phyloP scores from a whole-genome alignment of 2,797 vertebrate species.

The Platalea minor region DNA sequence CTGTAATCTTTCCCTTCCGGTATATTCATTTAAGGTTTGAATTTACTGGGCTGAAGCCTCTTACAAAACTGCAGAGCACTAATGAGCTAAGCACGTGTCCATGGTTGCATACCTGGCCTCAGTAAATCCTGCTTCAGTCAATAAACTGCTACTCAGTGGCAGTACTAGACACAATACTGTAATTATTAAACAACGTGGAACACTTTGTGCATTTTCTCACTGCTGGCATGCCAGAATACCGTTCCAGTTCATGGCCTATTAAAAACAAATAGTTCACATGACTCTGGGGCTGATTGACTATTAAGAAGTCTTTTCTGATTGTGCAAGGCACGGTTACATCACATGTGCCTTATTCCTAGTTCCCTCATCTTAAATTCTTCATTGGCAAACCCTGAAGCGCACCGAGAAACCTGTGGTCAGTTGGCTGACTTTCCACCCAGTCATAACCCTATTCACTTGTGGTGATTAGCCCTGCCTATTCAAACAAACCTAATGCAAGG shows the following conservation, averaged over 20 bases:
- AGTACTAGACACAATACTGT: slow-evolving; percentile 23
- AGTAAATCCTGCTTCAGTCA: slow-evolving; percentile 33
- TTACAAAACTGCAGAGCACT: not conserved
- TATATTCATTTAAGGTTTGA: not conserved
- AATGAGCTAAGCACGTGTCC: slow-evolving; percentile 16
- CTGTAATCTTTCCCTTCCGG: slow-evolving; percentile 16
- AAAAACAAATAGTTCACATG: slow-evolving; percentile 56
- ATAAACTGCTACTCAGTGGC: slow-evolving; percentile 23
- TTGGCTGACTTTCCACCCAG: not conserved
- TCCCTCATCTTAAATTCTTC: not conserved
- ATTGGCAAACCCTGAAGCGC: not conserved
- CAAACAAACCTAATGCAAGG: not conserved
- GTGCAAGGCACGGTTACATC: not conserved
- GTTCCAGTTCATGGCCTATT: slow-evolving; percentile 61
- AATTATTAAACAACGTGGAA: slow-evolving; percentile 59
- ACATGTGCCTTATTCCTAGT: not conserved
- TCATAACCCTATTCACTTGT: not conserved
- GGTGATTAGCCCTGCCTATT: not conserved
- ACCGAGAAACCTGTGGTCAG: not conserved
- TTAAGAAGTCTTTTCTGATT: slow-evolving; percentile 6
- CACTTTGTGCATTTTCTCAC: not conserved
- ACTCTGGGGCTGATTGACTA: not conserved
- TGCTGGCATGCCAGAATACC: slow-evolving; percentile 12
- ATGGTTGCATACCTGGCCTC: not conserved
- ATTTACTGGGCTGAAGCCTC: slow-evolving; percentile 3